Conservation (phyloP, 2,888 invertebrate species). For the Cremastinae sp. region DNA sequence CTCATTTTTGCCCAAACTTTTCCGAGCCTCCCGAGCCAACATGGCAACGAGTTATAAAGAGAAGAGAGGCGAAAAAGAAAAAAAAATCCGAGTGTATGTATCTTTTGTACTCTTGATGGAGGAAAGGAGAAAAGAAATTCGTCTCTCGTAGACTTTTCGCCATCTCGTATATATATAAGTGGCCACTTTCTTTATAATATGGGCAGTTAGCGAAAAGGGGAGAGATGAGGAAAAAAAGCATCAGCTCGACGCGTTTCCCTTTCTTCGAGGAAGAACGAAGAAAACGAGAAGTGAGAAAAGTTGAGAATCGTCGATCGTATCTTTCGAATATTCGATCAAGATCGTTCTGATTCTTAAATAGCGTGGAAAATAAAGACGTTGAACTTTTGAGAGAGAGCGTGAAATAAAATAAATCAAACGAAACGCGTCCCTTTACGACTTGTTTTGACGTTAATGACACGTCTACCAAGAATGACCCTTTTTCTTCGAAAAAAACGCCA, state of each 20-base stretch:
- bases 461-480: no score
- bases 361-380: no score
- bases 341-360: no score
- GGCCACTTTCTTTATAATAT: slow-evolving; percentile 17
- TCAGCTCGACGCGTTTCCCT: no score
- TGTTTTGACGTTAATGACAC: no score
- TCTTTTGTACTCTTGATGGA: slow-evolving; percentile 30
- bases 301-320: no score
- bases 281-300: no score
- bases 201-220: not conserved
- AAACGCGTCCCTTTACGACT: no score
- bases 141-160: slow-evolving; percentile 34
- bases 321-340: no score
- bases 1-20: slow-evolving; percentile 24
- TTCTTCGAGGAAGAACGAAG: no score
- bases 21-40: slow-evolving; percentile 25
- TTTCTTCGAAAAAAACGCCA: not conserved
- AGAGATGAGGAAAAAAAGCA: not conserved
- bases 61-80: slow-evolving; percentile 14
- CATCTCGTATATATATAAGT: slow-evolving; percentile 8
- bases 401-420: no score
- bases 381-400: no score
- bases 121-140: not conserved
- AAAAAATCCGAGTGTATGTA: slow-evolving; percentile 14
- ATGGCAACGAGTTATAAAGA: slow-evolving; percentile 13